Conservation (phyloP, 2,113 vertebrate genomes). For the Vanacampus margaritifer region DNA sequence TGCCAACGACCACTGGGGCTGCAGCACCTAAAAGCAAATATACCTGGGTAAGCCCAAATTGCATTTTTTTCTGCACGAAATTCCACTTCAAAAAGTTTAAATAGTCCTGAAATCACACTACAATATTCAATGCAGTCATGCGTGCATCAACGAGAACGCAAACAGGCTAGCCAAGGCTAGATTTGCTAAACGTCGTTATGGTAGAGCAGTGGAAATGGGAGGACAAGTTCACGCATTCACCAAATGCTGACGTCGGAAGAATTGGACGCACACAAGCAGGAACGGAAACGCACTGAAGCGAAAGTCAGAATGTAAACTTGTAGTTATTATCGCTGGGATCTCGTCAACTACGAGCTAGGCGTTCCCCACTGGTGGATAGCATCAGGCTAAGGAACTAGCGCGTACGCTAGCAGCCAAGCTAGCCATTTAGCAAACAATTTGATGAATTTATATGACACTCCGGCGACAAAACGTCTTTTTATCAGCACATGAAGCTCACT, state of each 20-base stretch:
- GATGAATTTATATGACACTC: conserved; percentile 36
- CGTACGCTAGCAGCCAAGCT: conserved; percentile 39
- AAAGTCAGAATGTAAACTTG: background rate
- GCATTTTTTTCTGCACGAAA: too few species aligned
- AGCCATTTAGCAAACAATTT: conserved; percentile 66
- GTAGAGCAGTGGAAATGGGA: background rate
- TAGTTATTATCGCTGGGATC: conserved; percentile 9
- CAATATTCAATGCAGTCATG: background rate
- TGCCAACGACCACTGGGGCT: conserved; percentile 76
- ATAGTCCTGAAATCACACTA: background rate
- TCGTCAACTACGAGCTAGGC: conserved; percentile 49
- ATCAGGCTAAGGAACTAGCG: conserved; percentile 70
- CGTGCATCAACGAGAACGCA: conserved; percentile 28
- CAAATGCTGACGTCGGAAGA: background rate
- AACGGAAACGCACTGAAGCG: background rate
- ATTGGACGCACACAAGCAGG: background rate
- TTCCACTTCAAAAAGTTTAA: background rate
- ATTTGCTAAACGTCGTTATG: conserved; percentile 37
- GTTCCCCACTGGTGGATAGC: conserved; percentile 58
- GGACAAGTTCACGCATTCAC: too few species aligned
- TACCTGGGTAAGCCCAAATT: conserved; percentile 24
- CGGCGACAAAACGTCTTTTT: conserved; percentile 1
- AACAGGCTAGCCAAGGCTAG: conserved; percentile 39
- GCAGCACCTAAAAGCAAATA: conserved; percentile 65
- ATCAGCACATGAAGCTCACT: rapidly evolving